phyloP scores from a whole-genome alignment of 2,113 vertebrate genomes.

The Budorcas taxicolor region DNA sequence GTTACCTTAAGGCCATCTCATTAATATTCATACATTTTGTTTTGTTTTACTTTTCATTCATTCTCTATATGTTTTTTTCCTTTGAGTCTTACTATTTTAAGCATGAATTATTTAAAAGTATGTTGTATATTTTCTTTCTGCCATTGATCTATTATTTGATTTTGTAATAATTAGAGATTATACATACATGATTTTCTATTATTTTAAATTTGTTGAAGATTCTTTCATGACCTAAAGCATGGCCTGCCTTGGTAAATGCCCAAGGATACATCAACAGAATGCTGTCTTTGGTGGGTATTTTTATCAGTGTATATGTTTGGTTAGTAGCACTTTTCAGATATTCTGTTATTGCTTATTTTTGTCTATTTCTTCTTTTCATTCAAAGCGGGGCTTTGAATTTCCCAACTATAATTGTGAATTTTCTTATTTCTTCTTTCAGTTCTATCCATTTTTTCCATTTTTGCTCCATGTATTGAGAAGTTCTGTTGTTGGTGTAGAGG shows the following conservation, averaged over 20 bases:
- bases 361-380: background rate
- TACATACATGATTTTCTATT: background rate
- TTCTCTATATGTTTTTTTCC: background rate
- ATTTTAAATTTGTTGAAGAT: background rate
- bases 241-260: background rate
- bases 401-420: background rate
- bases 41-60: background rate
- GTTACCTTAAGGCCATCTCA: background rate
- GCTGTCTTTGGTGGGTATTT: background rate
- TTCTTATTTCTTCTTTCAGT: background rate
- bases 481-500: background rate
- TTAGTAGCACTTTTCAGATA: background rate
- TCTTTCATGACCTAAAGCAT: background rate
- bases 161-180: background rate
- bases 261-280: background rate
- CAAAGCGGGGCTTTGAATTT: background rate
- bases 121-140: background rate
- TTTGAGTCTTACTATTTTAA: background rate
- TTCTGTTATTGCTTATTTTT: background rate
- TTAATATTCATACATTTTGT: background rate
- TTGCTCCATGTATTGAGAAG: background rate
- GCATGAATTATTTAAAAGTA: background rate
- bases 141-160: background rate
- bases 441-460: background rate
- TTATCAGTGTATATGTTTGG: background rate